phyloP scores from a whole-genome alignment of 2,888 invertebrate species.

The Petrolisthes manimaculis region DNA sequence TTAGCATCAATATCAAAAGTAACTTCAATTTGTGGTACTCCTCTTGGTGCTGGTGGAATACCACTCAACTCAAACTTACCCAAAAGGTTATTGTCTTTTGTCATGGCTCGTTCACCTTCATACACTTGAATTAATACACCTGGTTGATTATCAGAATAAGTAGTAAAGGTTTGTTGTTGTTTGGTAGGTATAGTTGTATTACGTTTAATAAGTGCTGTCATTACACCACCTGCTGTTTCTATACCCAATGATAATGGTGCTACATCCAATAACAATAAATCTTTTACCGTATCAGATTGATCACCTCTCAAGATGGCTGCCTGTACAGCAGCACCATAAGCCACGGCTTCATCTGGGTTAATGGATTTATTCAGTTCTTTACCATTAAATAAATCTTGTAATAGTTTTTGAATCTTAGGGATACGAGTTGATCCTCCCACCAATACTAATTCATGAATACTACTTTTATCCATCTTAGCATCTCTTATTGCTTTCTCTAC shows the following conservation, averaged over 20 bases:
- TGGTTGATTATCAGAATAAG: constrained; percentile 97
- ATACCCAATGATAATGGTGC: constrained; percentile 92
- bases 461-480: constrained; percentile 94
- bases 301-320: constrained; percentile 93
- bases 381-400: constrained; percentile 88
- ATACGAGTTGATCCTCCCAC: constrained; percentile 98
- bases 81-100: constrained; percentile 71
- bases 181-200: constrained; percentile 98
- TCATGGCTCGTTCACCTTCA: constrained; percentile 68
- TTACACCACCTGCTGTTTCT: constrained; percentile 91
- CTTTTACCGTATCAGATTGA: constrained; percentile 78
- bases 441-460: constrained; percentile 90
- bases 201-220: constrained; percentile 96
- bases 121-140: constrained; percentile 82
- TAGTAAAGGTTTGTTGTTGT: constrained; percentile 96
- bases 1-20: constrained; percentile 75
- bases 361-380: constrained; percentile 93
- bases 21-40: constrained; percentile 75
- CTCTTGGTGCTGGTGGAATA: constrained; percentile 72
- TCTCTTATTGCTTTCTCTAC: constrained; percentile 77
- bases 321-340: constrained; percentile 96
- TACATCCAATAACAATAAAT: constrained; percentile 91
- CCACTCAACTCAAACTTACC: constrained; percentile 75
- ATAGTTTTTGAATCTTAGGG: constrained; percentile 95
- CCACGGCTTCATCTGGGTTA: constrained; percentile 90